These are phyloP conservation scores for Nannoperca australis DNA, from an alignment of 2,797 vertebrate species.

Conservation along the genomic window DNA sequence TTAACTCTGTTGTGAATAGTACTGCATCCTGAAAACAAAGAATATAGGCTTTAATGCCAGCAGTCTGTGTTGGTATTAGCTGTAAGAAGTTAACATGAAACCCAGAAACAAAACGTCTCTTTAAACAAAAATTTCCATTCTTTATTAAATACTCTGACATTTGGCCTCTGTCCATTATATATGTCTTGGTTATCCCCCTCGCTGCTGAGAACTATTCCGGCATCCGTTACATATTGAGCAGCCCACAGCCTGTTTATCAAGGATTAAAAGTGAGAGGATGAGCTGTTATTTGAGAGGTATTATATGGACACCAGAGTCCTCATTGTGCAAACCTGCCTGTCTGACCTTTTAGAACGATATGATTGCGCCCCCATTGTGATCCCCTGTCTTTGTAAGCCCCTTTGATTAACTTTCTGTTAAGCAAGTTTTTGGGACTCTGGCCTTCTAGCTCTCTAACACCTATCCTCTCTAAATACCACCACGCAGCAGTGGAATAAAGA, in stretches of 20 bases:
- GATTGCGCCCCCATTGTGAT: constrained; percentile 83
- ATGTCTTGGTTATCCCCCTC: constrained; percentile 63
- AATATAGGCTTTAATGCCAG: not conserved
- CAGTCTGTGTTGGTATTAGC: not conserved
- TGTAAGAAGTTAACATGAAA: constrained; percentile 24
- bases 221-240: constrained; percentile 85
- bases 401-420: constrained; percentile 95
- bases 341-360: constrained; percentile 76
- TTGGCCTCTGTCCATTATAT: constrained; percentile 67
- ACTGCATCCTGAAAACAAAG: constrained; percentile 17
- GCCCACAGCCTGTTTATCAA: constrained; percentile 90
- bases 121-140: constrained; percentile 65
- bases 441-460: constrained; percentile 77
- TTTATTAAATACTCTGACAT: constrained; percentile 70
- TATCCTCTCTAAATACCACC: constrained; percentile 85
- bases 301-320: constrained; percentile 81
- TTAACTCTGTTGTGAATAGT: not conserved
- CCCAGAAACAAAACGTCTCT: constrained; percentile 58
- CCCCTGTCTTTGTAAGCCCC: constrained; percentile 84
- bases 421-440: constrained; percentile 92
- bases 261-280: constrained; percentile 93
- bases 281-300: constrained; percentile 80
- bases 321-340: constrained; percentile 77
- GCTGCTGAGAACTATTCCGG: constrained; percentile 55
- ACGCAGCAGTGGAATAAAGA: constrained; percentile 84